Evolutionary conservation across 2,888 invertebrate genomes (phyloP).

Genomic region (Kuschelorhynchus macadamiae): DNA sequence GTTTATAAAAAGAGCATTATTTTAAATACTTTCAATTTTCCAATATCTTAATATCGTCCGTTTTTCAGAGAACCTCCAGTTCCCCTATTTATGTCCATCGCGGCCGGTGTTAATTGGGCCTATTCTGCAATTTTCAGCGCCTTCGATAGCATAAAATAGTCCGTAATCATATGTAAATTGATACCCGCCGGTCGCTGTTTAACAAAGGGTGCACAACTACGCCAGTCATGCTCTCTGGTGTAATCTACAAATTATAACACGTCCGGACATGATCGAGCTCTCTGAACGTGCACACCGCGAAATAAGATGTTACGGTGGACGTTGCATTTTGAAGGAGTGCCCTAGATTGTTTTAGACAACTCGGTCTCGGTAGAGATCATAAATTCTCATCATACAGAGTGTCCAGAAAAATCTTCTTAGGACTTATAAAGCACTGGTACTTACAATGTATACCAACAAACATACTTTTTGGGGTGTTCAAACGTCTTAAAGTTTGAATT

Average conservation of each 20-base stretch:
- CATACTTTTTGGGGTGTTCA: too few relatives aligned
- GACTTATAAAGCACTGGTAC: too few relatives aligned
- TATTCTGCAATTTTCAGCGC: slow-evolving; percentile 49
- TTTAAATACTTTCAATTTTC: too few relatives aligned
- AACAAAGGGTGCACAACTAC: slow-evolving; percentile 47
- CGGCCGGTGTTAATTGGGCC: slow-evolving; percentile 48
- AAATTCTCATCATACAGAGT: too few relatives aligned
- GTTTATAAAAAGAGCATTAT: too few relatives aligned
- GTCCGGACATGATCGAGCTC: slow-evolving; percentile 42
- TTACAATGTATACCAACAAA: too few relatives aligned
- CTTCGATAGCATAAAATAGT: slow-evolving; percentile 45
- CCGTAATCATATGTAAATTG: slow-evolving; percentile 51
- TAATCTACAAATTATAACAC: slow-evolving; percentile 56
- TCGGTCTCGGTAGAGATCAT: too few relatives aligned
- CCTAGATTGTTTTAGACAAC: too few relatives aligned
- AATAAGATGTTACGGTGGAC: slow-evolving; percentile 11
- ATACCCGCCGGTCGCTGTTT: slow-evolving; percentile 43
- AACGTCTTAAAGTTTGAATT: too few relatives aligned
- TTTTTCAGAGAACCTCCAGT: slow-evolving; percentile 29
- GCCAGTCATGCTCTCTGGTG: slow-evolving; percentile 33
- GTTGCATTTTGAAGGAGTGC: too few relatives aligned
- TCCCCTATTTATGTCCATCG: slow-evolving; percentile 35
- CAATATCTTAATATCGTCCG: too few relatives aligned
- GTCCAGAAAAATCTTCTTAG: too few relatives aligned
- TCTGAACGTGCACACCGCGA: slow-evolving; percentile 13